phyloP scores from a whole-genome alignment of 2,888 invertebrate species.

The Siphlonurus alternatus region DNA sequence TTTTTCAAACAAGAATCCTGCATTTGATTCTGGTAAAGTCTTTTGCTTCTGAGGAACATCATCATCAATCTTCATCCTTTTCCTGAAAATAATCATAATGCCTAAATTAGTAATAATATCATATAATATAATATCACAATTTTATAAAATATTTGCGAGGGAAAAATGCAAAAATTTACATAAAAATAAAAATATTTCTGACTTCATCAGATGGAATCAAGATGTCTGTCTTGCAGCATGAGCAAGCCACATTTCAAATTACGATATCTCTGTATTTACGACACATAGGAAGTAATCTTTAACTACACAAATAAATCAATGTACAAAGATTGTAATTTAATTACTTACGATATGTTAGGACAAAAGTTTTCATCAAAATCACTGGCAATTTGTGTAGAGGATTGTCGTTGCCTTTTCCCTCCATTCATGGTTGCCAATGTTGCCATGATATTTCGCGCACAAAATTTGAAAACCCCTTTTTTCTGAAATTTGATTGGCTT shows the following conservation, averaged over 20 bases:
- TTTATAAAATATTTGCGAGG: too few relatives aligned
- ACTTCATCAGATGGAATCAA: neutral
- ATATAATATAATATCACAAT: too few relatives aligned
- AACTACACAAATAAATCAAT: neutral
- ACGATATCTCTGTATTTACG: neutral
- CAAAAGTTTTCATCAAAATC: neutral
- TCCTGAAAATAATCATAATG: too few relatives aligned
- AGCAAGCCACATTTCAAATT: neutral
- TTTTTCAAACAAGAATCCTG: too few relatives aligned
- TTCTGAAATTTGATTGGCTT: neutral
- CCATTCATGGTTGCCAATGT: neutral
- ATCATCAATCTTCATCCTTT: too few relatives aligned
- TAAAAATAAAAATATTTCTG: neutral
- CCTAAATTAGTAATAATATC: too few relatives aligned
- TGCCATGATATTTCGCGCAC: neutral
- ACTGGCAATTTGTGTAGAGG: neutral
- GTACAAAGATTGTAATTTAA: neutral
- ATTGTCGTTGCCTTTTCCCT: neutral
- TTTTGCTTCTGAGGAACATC: too few relatives aligned
- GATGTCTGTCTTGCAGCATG: neutral
- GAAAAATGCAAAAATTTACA: too few relatives aligned
- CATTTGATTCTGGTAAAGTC: too few relatives aligned
- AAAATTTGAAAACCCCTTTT: neutral
- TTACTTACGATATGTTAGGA: neutral
- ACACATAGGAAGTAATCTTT: neutral